phyloP scores from a whole-genome alignment of 2,113 vertebrate species.

The Gambusia affinis region DNA sequence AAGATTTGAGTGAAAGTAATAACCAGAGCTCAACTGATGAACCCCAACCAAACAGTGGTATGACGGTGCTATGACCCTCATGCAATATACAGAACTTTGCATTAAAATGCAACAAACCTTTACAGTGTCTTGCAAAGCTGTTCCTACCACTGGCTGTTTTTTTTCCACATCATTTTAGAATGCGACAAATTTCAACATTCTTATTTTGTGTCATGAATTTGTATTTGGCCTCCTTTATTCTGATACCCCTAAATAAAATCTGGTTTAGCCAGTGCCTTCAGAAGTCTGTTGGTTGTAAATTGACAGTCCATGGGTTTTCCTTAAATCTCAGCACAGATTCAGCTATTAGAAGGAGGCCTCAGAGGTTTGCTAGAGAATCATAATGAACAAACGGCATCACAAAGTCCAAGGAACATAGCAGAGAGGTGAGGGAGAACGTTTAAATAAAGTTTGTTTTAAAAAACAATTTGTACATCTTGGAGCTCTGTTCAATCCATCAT shows the following conservation, averaged over 20 bases:
- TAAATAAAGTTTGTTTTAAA: no score
- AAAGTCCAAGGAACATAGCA: no score
- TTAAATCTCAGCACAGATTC: no score
- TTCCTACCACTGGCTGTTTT: not conserved
- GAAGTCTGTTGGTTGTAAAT: not conserved
- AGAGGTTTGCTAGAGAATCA: no score
- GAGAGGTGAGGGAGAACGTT: no score
- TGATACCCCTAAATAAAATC: not conserved
- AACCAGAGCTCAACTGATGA: constrained; percentile 40
- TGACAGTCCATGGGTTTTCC: not conserved
- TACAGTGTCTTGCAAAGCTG: not conserved
- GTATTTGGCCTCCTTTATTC: not conserved
- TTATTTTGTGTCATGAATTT: no score
- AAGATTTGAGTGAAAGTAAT: constrained; percentile 34
- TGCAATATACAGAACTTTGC: constrained; percentile 30
- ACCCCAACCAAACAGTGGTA: constrained; percentile 62
- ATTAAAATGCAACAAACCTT: not conserved
- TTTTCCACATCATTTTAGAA: not conserved
- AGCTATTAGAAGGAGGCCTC: no score
- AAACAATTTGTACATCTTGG: no score
- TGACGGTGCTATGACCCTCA: constrained; percentile 51
- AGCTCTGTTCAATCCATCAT: no score
- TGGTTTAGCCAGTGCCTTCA: not conserved
- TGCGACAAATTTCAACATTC: no score
- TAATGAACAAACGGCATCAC: no score